Percentiles rank a stretch among this genome's conserved stretches.
These are phyloP conservation scores for Parauchenoglanis ngamensis DNA, from an alignment of 2,797 vertebrate genomes.

Conservation along the genomic window DNA sequence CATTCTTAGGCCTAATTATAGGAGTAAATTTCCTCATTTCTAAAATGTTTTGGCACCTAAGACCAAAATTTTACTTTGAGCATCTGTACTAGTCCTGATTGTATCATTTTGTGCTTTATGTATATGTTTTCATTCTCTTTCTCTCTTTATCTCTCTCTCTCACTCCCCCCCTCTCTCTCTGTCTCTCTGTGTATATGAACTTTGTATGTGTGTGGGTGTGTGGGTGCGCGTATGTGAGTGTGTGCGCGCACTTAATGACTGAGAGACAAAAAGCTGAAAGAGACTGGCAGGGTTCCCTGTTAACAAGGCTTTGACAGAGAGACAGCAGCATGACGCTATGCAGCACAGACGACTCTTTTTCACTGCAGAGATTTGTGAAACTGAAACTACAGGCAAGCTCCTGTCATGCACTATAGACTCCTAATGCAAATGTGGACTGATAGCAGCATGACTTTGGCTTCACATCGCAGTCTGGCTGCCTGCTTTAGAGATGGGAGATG, in stretches of 20 bases:
- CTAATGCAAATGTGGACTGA: constrained; percentile 60
- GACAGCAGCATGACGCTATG: constrained; percentile 55
- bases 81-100: neutral
- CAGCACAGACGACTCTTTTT: constrained; percentile 54
- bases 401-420: constrained; percentile 52
- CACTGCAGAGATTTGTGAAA: constrained; percentile 52
- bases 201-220: neutral
- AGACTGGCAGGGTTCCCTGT: constrained; percentile 52
- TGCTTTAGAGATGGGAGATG: constrained; percentile 35
- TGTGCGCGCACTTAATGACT: neutral
- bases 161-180: neutral
- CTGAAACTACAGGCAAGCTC: constrained; percentile 57
- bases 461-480: constrained; percentile 39
- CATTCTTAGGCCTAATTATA: neutral
- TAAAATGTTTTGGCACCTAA: neutral
- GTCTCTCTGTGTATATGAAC: neutral
- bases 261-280: constrained; percentile 16
- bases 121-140: neutral
- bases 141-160: neutral
- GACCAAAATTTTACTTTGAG: neutral
- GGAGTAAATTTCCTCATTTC: neutral
- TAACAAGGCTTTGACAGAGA: constrained; percentile 58
- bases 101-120: neutral
- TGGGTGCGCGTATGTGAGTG: neutral
- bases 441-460: constrained; percentile 53